A percentile compares a stretch with the other conserved stretches of the same genome.
Conservation (phyloP, 2,797 vertebrate genomes). For the Masticophis lateralis region DNA sequence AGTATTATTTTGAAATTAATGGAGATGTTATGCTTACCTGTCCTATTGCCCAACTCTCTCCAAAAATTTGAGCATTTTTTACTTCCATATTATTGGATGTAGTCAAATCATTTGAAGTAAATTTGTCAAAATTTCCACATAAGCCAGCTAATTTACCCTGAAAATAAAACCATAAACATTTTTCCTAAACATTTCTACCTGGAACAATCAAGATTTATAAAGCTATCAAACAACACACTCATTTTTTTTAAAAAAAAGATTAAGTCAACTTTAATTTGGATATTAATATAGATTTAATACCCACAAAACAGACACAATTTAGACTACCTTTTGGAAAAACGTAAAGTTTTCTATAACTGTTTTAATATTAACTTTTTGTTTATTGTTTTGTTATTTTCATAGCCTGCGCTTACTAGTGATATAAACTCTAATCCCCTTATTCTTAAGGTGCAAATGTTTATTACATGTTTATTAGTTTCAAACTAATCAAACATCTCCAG, state of each 20-base stretch:
- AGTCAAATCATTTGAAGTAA: constrained; percentile 96
- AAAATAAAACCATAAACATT: constrained; percentile 32
- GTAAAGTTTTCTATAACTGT: not conserved
- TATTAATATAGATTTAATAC: not conserved
- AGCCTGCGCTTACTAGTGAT: not conserved
- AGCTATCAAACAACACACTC: not conserved
- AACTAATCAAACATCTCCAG: not conserved
- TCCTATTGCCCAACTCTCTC: constrained; percentile 95
- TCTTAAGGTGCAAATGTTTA: not conserved
- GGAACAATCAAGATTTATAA: accelerated
- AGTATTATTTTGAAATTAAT: constrained; percentile 1
- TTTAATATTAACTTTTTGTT: not conserved
- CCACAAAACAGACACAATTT: not conserved
- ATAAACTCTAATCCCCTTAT: not conserved
- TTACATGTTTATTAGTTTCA: not conserved
- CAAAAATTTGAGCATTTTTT: constrained; percentile 93
- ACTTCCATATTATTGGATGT: constrained; percentile 97
- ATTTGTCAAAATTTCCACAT: constrained; percentile 98
- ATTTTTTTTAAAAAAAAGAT: not conserved
- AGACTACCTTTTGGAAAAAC: not conserved
- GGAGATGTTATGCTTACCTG: constrained; percentile 75
- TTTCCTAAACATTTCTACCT: not conserved
- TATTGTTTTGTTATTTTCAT: not conserved
- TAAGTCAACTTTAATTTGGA: not conserved
- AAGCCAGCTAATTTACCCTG: constrained; percentile 86